Percentiles rank a stretch among this genome's conserved stretches.
These are phyloP conservation scores for Platysternon megacephalum DNA, from an alignment of 2,113 vertebrate species.

Conservation along the genomic window DNA sequence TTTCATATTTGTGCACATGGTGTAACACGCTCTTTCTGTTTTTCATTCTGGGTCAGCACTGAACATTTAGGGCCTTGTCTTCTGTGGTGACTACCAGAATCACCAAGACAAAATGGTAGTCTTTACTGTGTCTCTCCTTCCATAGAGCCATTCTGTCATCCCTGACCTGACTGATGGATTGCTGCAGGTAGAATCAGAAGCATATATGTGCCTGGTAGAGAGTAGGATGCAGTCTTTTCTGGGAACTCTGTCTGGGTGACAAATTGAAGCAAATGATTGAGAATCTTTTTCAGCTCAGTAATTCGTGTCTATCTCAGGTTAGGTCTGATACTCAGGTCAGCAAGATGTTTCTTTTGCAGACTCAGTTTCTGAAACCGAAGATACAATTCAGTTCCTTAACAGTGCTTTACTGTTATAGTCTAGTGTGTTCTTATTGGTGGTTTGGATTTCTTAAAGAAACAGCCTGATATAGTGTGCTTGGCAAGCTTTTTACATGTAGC, in stretches of 20 bases:
- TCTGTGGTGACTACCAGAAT: background rate
- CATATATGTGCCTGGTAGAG: background rate
- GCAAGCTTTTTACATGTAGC: background rate
- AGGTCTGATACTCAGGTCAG: background rate
- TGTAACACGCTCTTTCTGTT: background rate
- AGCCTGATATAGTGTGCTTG: background rate
- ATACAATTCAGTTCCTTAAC: background rate
- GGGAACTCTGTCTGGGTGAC: background rate
- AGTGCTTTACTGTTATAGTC: background rate
- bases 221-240: background rate
- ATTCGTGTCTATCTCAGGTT: background rate
- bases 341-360: background rate
- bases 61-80: background rate
- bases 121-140: background rate
- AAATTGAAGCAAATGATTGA: background rate
- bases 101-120: background rate
- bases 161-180: background rate
- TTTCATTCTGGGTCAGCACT: background rate
- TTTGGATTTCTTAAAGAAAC: background rate
- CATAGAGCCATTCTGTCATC: background rate
- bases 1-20: background rate
- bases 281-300: background rate
- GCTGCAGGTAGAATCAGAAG: background rate
- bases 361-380: rapidly evolving
- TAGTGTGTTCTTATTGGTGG: background rate